Conservation (phyloP, 2,888 invertebrate species). For the Torymus texanus region DNA sequence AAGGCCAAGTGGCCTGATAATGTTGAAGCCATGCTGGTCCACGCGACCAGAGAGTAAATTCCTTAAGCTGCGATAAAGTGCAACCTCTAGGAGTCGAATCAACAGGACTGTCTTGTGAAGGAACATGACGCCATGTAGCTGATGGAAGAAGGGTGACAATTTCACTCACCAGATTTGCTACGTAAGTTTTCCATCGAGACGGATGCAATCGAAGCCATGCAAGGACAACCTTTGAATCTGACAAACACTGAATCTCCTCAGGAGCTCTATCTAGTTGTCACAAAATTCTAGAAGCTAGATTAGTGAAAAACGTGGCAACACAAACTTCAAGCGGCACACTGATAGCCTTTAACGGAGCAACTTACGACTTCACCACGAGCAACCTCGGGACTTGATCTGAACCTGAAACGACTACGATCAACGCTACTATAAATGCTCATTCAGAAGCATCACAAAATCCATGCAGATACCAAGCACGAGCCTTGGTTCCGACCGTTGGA, state of each 20-base stretch:
- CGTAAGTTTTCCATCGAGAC: constrained; percentile 27
- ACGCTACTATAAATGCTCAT: not conserved
- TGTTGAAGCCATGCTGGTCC: not conserved
- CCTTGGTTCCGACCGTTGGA: too few species aligned
- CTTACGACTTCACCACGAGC: not conserved
- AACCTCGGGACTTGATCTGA: not conserved
- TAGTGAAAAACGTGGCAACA: not conserved
- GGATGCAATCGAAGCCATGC: constrained; percentile 15
- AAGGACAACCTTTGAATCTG: not conserved
- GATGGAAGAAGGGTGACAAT: constrained; percentile 51
- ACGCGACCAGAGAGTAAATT: not conserved
- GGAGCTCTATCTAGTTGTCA: not conserved
- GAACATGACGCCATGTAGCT: constrained; percentile 48
- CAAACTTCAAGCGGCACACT: constrained; percentile 6
- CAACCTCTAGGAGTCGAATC: constrained; percentile 50
- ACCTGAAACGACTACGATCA: not conserved
- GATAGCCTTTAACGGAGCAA: not conserved
- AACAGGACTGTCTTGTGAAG: constrained; percentile 51
- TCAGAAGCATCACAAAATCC: constrained; percentile 24
- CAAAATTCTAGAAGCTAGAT: not conserved
- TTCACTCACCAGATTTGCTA: constrained; percentile 50
- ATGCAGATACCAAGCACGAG: not conserved
- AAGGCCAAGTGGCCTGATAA: not conserved
- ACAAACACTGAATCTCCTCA: not conserved
- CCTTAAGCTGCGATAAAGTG: not conserved